A percentile compares a stretch with the other conserved stretches of the same genome.
Evolutionary conservation across 2,113 vertebrate species (phyloP).

Genomic region (Taxidea taxus): DNA sequence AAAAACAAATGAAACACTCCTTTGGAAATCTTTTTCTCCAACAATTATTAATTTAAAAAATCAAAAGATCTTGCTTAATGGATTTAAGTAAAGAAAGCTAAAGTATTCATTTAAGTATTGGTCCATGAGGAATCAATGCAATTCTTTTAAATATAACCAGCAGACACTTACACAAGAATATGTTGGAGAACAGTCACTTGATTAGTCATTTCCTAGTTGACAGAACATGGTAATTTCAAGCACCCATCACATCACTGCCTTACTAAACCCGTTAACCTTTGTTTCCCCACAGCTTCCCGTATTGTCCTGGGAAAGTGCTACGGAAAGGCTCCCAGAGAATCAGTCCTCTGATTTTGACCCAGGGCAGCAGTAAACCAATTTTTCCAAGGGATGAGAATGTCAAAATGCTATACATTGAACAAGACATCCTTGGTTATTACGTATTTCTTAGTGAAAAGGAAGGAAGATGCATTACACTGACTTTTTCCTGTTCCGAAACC

Average conservation of each 20-base stretch:
- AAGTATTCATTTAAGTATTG: neutral
- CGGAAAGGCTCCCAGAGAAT: neutral
- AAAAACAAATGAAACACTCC: neutral
- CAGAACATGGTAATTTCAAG: neutral
- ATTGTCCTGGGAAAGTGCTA: neutral
- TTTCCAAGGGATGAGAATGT: neutral
- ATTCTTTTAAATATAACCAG: neutral
- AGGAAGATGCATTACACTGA: conserved; percentile 54
- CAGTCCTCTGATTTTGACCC: neutral
- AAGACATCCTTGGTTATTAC: neutral
- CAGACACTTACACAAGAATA: neutral
- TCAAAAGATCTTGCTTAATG: neutral
- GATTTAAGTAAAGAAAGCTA: neutral
- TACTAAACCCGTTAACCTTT: neutral
- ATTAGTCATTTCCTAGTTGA: neutral
- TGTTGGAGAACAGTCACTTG: neutral
- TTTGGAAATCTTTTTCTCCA: neutral
- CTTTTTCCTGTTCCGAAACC: conserved; percentile 88
- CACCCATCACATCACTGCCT: neutral
- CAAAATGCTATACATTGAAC: neutral
- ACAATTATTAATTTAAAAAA: neutral
- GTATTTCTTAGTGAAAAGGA: neutral
- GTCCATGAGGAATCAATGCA: neutral
- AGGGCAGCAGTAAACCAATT: neutral
- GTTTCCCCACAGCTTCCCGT: neutral